Base-by-base conservation (phyloP, 2,797 vertebrate genomes). In the Rachycentron canadum region DNA sequence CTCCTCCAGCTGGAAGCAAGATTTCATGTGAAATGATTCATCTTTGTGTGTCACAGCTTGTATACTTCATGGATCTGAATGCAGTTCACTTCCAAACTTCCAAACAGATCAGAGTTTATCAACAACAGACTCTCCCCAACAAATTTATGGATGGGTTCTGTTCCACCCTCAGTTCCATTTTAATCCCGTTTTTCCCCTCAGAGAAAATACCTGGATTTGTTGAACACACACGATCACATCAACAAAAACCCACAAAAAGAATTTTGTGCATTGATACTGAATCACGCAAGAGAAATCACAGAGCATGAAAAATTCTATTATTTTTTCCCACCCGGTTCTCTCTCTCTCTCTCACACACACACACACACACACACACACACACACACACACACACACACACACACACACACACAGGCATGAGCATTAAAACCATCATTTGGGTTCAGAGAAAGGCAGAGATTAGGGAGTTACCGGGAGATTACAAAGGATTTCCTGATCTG, bases 401-500 rank as follows among this genome's bases (percentile, higher is more conserved):
- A 11, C 11, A 19, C 43, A 28, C 8, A 23, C 7, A 3, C 25
- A 16, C 25, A 2, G 9, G 19, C 57, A 49, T 14, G 11, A 64
- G 41, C 9, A 28, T 58, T 23, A 21, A 36, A 66, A 28, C n/a
- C 0, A 23, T 45, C 43, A 43, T 70, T 60, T 79, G n/a, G 53
- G 57, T 61, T 67, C 26, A 77, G 34, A 74, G 3, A 73, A 62
- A 67, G 60, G 60, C 38, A 69, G 69, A 73, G 75, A 80, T 76
- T 73, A 82, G 43, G 38, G 41, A 65, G 72, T 57, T 65, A 68
- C 36, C 1, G 16, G 19, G 65, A 87, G 81, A 86, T 76, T 78
- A 84, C 61, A 82, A 67, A 82, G 71, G 66, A 82, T 81, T 83
- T 89, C 41, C 62, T 75, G 50, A 76, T 76, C 40, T 75, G 60